Evolutionary conservation across 2,113 vertebrate species (phyloP).

Genomic region (Sturnus vulgaris): DNA sequence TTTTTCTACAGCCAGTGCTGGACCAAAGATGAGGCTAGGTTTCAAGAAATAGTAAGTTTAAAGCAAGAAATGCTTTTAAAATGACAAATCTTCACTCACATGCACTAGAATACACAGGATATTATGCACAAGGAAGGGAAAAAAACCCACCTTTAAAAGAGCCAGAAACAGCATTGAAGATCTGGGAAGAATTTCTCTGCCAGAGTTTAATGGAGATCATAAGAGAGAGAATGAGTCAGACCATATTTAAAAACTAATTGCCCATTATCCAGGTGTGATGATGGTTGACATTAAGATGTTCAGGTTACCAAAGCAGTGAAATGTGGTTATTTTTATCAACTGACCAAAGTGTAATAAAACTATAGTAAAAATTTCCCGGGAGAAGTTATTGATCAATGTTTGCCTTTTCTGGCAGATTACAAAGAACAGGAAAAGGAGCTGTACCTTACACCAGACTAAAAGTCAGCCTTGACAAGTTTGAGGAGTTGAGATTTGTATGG

Average conservation of each 20-base stretch:
- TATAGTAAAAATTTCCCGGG: not conserved
- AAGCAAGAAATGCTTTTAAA: not conserved
- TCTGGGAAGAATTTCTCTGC: not conserved
- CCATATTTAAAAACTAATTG: not conserved
- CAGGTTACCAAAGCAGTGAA: not conserved
- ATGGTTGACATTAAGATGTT: not conserved
- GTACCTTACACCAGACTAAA: not conserved
- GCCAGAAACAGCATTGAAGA: not conserved
- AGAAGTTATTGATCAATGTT: not conserved
- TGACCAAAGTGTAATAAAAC: not conserved
- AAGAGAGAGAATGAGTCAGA: not conserved
- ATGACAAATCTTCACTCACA: not conserved
- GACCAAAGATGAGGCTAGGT: not conserved
- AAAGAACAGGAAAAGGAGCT: not conserved
- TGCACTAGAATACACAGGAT: not conserved
- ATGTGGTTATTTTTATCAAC: not conserved
- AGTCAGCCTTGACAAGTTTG: not conserved
- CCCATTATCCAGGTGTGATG: not conserved
- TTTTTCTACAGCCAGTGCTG: not conserved
- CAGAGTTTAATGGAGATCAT: not conserved
- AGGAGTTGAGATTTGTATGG: not conserved
- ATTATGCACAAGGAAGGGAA: not conserved
- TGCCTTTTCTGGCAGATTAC: not conserved
- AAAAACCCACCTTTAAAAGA: not conserved
- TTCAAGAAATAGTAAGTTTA: not conserved